Base-by-base conservation (phyloP, 1,140 invertebrate genomes). In the Rhopalosiphum padi region DNA sequence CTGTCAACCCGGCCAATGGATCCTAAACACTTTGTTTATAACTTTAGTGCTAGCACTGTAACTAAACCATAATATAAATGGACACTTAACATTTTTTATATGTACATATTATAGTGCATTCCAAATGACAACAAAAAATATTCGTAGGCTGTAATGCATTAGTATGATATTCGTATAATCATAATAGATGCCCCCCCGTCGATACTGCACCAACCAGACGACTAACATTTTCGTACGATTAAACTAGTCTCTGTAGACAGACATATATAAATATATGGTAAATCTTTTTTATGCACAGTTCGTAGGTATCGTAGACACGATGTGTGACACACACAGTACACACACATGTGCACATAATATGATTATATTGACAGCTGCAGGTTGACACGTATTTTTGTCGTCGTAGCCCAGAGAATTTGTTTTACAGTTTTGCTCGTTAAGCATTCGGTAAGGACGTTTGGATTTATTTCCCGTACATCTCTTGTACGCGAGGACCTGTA, bases 391-490 rank as follows among this genome's bases (percentile, higher is more conserved):
- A 37, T 37, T 83, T 83, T 83, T 35, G 21, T 77, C 22, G 35
- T 37, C 22, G 7, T 83, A 83, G 15, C 8, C 55, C 23, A 25
- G 55, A 83, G 77, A 85, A 15, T 85, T 9, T 60, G 55, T 77
- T 48, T 48, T n/a, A 87, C 11, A 48, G 43, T 87, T 87, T 87
- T 48, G 30, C 43, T 48, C n/a, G 43, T 87, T 87, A 87, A 7
- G 43, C 6, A 48, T 87, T 30, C 85, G 43, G 7, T 35, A 87
- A 87, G 43, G 43, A 48, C 30, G n/a, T 87, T 48, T 48, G 30
- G 51, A 87, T 87, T 87, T 87, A 87, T 87, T 87, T 48, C 43
- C 30, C 86, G 43, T 83, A 41, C 82, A 83, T 41, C 37, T 41
- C 37, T 83, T 41, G 21, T 83, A 83, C 15, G 18, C 18, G 35